Percentiles rank a stretch among this genome's conserved stretches.
These are phyloP conservation scores for Toxotes chatareus DNA, from an alignment of 2,113 vertebrate species.

Conservation along the genomic window DNA sequence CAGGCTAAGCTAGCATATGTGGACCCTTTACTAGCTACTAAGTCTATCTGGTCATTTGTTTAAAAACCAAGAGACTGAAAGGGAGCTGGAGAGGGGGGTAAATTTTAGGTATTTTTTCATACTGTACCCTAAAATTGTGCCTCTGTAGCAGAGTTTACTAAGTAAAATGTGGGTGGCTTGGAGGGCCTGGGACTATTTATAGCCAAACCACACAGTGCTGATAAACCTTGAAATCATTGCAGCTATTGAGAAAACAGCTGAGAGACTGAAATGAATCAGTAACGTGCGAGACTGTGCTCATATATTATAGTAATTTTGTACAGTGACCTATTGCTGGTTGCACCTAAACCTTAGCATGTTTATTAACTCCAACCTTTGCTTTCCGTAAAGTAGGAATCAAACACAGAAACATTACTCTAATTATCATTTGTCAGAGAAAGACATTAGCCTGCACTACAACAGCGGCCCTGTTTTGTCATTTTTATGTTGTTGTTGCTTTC, in stretches of 20 bases:
- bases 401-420: background rate
- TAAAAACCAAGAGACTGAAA: conserved; percentile 21
- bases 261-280: background rate
- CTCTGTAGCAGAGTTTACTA: background rate
- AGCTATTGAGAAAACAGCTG: background rate
- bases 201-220: background rate
- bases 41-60: conserved; percentile 43
- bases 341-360: background rate
- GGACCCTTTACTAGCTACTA: conserved; percentile 36
- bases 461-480: conserved; percentile 27
- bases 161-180: background rate
- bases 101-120: conserved; percentile 1
- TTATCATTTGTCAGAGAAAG: background rate
- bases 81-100: background rate
- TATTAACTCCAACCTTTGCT: background rate
- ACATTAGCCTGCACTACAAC: background rate
- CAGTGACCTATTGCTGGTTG: conserved; percentile 3
- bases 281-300: background rate
- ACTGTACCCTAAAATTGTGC: background rate
- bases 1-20: conserved; percentile 31
- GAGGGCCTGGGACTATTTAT: background rate
- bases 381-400: background rate
- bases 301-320: background rate
- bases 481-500: conserved; percentile 30
- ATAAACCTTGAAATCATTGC: background rate